Evolutionary conservation across 2,888 invertebrate species (phyloP), one percentile per base, ranked within the genome.

Genomic region (Chrysolina haemoptera): DNA sequence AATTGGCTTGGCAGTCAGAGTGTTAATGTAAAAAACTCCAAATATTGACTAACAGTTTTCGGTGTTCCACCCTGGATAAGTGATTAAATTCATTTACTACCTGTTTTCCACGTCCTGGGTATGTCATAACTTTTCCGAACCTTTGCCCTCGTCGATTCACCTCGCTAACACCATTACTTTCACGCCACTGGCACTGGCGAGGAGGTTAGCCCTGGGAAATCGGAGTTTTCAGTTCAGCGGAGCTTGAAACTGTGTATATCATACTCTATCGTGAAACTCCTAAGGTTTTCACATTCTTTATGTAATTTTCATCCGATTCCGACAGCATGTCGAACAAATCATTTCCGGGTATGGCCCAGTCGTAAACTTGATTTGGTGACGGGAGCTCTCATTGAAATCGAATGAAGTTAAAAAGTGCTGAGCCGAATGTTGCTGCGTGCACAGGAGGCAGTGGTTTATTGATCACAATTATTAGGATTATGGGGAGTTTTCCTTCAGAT

Each of bases 241-340:
- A 59, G 59, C 59, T 12, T 59, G 59, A 59, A 59, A 59, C 59
- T 27, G 35, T 59, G 35, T 59, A 59, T 59, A 27, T 59, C 59
- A 59, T 59, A 9, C 59, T 16, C 22, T n/a, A 59, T 59, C 35
- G 35, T 11, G 22, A 27, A 53, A 53, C 18, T 59, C n/a, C 59
- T n/a, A 5, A 35, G 59, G 11, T 27, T 59, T 59, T 35, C 14
- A 5, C 9, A 9, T 59, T 14, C 35, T 35, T 12, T 9, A 14
- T 27, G n/a, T 59, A n/a, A 59, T 59, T 59, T 27, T 59, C 35
- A 27, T 59, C 35, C n/a, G 0, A 35, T 59, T 27, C n/a, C 59
- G 35, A 27, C 14, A 10, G 8, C 1, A n/a, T 27, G 59, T 27
- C 14, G 35, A 59, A 22, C 9, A 9, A 59, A 27, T 59, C 9